Percentiles rank a stretch among this genome's conserved stretches.
Evolutionary conservation across 1,140 invertebrate genomes (phyloP).

Genomic region (Orussus abietinus): DNA sequence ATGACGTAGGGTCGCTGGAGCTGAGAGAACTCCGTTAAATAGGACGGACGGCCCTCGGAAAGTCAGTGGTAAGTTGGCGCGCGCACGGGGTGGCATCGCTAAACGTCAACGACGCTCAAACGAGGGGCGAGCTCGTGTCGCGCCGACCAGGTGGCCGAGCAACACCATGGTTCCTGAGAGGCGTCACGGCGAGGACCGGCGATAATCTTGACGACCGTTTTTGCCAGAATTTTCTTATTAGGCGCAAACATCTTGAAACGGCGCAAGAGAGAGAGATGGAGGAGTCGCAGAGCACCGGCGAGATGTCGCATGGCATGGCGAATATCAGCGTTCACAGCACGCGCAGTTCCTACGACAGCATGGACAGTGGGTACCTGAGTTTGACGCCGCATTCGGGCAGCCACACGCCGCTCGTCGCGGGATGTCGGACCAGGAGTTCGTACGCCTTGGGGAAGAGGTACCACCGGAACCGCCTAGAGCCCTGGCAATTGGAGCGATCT

Average conservation of each 20-base stretch:
- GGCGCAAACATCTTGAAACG: too few species aligned
- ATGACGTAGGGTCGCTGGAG: neutral
- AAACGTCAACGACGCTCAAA: conserved; percentile 2
- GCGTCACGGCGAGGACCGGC: conserved; percentile 7
- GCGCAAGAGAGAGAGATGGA: conserved; percentile 30
- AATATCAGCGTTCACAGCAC: conserved; percentile 13
- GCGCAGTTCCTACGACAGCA: conserved; percentile 21
- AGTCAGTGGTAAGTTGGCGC: conserved; percentile 1
- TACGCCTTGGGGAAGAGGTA: conserved; percentile 23
- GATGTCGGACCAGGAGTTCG: conserved; percentile 17
- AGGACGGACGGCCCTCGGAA: conserved; percentile 1
- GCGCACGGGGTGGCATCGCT: conserved; percentile 3
- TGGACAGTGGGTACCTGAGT: conserved; percentile 40
- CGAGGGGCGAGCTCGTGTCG: conserved; percentile 6
- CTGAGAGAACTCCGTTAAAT: conserved; percentile 9
- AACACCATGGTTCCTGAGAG: too few species aligned
- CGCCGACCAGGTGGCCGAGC: neutral
- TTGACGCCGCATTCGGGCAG: conserved; percentile 26
- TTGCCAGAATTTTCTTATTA: conserved; percentile 10
- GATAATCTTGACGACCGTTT: conserved; percentile 12
- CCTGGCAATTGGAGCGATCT: conserved; percentile 19
- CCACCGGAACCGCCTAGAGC: conserved; percentile 24
- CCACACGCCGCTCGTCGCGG: conserved; percentile 13
- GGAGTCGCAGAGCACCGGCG: conserved; percentile 14
- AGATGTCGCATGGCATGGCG: conserved; percentile 13